Evolutionary conservation across 2,888 invertebrate genomes (phyloP).

Genomic region (Frankliniella fusca): DNA sequence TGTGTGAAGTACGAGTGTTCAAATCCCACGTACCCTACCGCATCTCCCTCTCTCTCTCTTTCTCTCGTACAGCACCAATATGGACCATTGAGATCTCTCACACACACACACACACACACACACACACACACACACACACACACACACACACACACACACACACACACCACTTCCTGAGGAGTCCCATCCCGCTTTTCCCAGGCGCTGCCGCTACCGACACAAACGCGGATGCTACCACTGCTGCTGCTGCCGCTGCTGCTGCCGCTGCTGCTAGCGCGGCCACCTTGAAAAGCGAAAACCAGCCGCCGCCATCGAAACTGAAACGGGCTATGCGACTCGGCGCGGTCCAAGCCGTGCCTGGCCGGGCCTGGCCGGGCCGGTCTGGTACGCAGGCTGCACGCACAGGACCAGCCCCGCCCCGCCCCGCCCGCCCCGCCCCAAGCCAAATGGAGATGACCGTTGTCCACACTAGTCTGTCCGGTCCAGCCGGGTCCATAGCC

Average conservation of each 20-base stretch:
- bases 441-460: conserved; percentile 38
- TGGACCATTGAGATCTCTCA: conserved; percentile 14
- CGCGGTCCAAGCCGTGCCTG: background rate
- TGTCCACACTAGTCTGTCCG: conserved; percentile 27
- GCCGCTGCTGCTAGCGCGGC: conserved; percentile 14
- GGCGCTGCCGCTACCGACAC: no score
- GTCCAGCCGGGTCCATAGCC: background rate
- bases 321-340: background rate
- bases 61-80: conserved; percentile 29
- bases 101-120: background rate
- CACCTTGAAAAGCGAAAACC: conserved; percentile 24
- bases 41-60: background rate
- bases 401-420: conserved; percentile 34
- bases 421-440: conserved; percentile 38
- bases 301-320: conserved; percentile 2
- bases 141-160: background rate
- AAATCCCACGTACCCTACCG: background rate
- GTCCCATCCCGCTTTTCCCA: background rate
- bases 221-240: background rate
- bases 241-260: background rate
- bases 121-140: conserved; percentile 27
- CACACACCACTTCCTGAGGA: background rate
- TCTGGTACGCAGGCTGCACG: background rate
- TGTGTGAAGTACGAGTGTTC: no score
- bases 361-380: background rate